Evolutionary conservation across 2,113 vertebrate species (phyloP), one percentile per base, ranked within the genome.

Genomic region (Asarcornis scutulata): DNA sequence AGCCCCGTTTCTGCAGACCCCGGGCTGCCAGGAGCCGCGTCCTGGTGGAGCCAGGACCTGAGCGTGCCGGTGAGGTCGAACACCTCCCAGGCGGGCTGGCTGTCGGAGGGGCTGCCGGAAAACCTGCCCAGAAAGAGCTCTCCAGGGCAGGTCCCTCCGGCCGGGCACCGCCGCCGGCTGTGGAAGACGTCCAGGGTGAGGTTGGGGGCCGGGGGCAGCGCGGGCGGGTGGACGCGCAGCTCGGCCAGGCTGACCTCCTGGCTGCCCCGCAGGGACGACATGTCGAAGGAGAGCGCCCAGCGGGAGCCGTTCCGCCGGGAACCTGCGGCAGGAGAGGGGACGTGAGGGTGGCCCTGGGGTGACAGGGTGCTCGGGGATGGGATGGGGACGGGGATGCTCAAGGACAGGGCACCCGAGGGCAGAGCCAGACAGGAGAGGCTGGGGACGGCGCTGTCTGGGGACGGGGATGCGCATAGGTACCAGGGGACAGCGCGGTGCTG

Each of bases 261-360:
- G 59, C 91, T 94, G 11, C 97, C 86, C 20, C 98, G 98, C 27
- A 99, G 94, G 15, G 98, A 98, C 14, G 98, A 98, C 98, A 99
- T 97, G 97, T 99, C 99, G 62, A 99, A 99, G 16, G 98, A 97
- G 52, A 99, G 66, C 0, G 83, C 96, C 98, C 98, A 99, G 81
- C 91, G 97, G 34, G 98, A 96, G 21, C 97, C 98, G 7, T 87
- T 93, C 96, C 98, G 98, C 88, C 97, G 73, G 59, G 96, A 99
- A 79, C 97, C 99, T 99, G 95, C 20, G 91, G 96, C 79, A 40
- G 26, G 42, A 90, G 21, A 26, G 48, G 14, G n/a, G 11, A 26
- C 0, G 71, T 94, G 71, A 94, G 75, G 42, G 25, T 18, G 23
- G 12, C 36, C 27, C 11, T 21, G 9, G 46, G 46, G 20, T 48